phyloP scores from a whole-genome alignment of 2,888 invertebrate genomes.

The Pogonocherus hispidulus region DNA sequence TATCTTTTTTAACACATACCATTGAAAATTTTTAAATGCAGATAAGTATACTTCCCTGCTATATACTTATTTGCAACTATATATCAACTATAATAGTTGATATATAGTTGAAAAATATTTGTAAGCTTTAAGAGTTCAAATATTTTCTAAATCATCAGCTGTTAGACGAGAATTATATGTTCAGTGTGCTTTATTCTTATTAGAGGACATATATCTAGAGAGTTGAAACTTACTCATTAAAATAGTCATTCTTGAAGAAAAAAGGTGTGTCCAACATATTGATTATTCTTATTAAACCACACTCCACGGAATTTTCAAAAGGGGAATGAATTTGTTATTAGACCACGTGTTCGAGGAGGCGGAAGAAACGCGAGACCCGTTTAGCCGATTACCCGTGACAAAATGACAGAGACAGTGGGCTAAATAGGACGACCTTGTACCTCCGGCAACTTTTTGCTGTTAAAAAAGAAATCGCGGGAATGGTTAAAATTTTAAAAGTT shows the following conservation, averaged over 20 bases:
- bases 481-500: neutral
- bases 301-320: neutral
- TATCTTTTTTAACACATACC: too few relatives aligned
- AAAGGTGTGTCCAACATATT: conserved; percentile 41
- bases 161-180: too few relatives aligned
- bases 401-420: conserved; percentile 15
- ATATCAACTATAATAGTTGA: too few relatives aligned
- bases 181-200: too few relatives aligned
- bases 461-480: neutral
- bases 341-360: conserved; percentile 16
- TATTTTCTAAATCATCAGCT: too few relatives aligned
- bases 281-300: neutral
- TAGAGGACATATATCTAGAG: too few relatives aligned
- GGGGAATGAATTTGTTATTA: neutral
- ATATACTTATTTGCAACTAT: too few relatives aligned
- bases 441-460: neutral
- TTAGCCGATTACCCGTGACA: neutral
- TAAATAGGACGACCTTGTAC: neutral
- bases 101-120: too few relatives aligned
- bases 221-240: conserved; percentile 39
- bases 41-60: too few relatives aligned
- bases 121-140: too few relatives aligned
- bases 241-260: conserved; percentile 36
- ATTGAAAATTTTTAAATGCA: too few relatives aligned
- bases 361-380: neutral